Evolutionary conservation across 2,113 vertebrate genomes (phyloP), one percentile per base, ranked within the genome.

Genomic region (Muntiacus reevesi): DNA sequence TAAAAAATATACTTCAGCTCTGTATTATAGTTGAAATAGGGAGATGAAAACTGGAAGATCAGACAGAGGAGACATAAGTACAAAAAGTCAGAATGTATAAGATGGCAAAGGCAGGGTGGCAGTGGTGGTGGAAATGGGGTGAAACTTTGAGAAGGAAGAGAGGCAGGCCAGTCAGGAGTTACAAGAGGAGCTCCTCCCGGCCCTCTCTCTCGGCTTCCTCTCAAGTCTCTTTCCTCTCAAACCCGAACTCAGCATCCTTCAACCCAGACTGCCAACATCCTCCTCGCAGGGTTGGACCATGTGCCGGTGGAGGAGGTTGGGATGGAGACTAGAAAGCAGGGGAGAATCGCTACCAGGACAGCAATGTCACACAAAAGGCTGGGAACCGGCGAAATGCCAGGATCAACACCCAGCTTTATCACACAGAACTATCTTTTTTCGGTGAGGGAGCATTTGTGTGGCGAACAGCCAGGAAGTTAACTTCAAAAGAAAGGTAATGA

Each of bases 1-100:
- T 52, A 74, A 91, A 98, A 74, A 95, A 91, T 87, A 78, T 36
- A 93, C 55, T 57, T 94, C n/a, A 40, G 28, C 43, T 84, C 40
- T 59, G 60, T 55, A 43, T 89, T 93, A 94, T 25, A 52, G 87
- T 79, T 96, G n/a, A 86, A 94, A 64, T 25, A 91, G 19, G 30
- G 50, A 64, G 71, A 84, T 13, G 94, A 62, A 92, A 89, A 89
- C 17, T 23, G 79, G 91, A 82, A 86, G 54, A 71, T 50, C 60
- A 78, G 93, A 62, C 3, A 86, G 82, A 74, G 21, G 62, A 94
- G 54, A 45, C 45, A 2, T 45, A 64, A 93, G 55, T 1, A 64
- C 74, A 74, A 36, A 62, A 93, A 92, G 74, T 85, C 3, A 50
- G 85, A 25, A 50, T 5, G 25, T 79, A 25, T 52, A 84, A 76